Conservation (phyloP, 2,113 vertebrate genomes). For the Prunella himalayana region DNA sequence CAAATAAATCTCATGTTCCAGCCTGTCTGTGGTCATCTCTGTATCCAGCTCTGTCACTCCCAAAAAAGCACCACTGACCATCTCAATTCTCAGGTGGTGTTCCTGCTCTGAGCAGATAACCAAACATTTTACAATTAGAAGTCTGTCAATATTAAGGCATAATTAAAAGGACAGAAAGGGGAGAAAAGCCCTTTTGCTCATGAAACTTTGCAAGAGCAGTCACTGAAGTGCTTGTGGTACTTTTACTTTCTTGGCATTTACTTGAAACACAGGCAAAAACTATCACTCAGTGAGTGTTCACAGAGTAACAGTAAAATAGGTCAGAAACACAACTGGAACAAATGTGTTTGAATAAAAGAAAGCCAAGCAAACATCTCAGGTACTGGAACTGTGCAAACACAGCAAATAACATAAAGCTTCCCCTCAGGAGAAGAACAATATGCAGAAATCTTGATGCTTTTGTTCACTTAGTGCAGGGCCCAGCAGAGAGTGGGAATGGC, state of each 20-base stretch:
- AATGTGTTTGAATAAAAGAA: conserved; percentile 39
- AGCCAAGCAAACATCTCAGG: conserved; percentile 16
- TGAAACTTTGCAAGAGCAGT: not conserved
- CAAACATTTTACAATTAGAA: not conserved
- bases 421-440: not conserved
- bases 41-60: not conserved
- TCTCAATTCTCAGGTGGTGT: not conserved
- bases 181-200: not conserved
- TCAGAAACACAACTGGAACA: conserved; percentile 29
- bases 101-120: not conserved
- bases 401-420: conserved; percentile 21
- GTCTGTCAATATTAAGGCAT: not conserved
- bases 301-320: conserved; percentile 22
- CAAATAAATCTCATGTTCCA: not conserved
- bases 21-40: not conserved
- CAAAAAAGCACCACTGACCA: not conserved
- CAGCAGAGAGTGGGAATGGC: not conserved
- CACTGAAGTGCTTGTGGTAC: not conserved
- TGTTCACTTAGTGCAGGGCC: not conserved
- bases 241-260: not conserved
- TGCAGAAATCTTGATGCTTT: not conserved
- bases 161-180: not conserved
- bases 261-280: not conserved
- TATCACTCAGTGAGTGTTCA: not conserved
- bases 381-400: conserved; percentile 22